Conservation (phyloP, 2,888 invertebrate genomes). For the Dasypolia templi region DNA sequence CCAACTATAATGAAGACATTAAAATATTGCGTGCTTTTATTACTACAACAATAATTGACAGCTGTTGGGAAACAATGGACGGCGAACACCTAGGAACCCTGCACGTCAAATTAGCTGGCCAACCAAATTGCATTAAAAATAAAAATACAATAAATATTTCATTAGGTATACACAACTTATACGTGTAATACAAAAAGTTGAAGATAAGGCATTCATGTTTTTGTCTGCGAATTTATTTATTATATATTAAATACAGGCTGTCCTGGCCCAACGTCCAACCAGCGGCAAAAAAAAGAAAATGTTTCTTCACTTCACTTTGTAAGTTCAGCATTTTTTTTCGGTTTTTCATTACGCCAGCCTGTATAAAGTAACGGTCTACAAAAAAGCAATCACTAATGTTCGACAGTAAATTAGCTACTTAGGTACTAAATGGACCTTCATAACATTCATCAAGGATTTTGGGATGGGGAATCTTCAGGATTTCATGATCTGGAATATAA, state of each 20-base stretch:
- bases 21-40: conserved; percentile 41
- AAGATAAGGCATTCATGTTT: background rate
- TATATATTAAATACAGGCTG: conserved; percentile 24
- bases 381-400: background rate
- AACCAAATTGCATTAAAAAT: conserved; percentile 22
- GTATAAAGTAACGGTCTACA: background rate
- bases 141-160: conserved; percentile 34
- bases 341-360: conserved; percentile 3
- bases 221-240: conserved; percentile 10
- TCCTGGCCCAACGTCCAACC: conserved; percentile 18
- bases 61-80: conserved; percentile 42
- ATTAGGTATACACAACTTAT: background rate
- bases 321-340: conserved; percentile 6
- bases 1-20: conserved; percentile 39
- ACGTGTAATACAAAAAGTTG: background rate
- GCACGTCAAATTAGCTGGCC: conserved; percentile 17
- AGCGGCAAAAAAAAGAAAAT: conserved; percentile 31
- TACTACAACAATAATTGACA: conserved; percentile 41
- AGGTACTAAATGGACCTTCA: conserved; percentile 3
- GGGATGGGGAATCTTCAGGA: conserved; percentile 36
- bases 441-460: conserved; percentile 21
- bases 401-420: background rate
- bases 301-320: conserved; percentile 19
- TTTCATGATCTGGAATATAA: conserved; percentile 44
- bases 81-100: conserved; percentile 6